Evolutionary conservation across 2,797 vertebrate species (phyloP), one percentile per base, ranked within the genome.

Genomic region (Rhabdophis nuchalis): DNA sequence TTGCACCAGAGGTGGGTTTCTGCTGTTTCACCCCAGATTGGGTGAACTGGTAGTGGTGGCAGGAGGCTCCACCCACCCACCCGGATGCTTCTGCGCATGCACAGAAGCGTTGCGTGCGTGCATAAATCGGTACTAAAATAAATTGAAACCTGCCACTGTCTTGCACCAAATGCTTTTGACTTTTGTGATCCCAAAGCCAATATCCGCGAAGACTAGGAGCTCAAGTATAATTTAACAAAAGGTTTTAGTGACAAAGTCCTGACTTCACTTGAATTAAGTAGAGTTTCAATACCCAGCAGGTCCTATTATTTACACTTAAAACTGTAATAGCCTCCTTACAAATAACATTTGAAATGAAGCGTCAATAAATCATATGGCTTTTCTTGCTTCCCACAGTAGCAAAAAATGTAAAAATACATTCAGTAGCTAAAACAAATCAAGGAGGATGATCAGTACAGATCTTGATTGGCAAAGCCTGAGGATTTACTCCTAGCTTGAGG

Each of bases 221-320:
- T 32, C 5, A 20, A 3, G 46, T 53, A 12, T 72, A 27, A 77
- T 93, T 94, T 91, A 56, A 56, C 60, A 6, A 6, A 89, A 86
- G 89, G 27, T 1, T 27, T 2, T 5, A 82, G 61, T 50, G 88
- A 92, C 61, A 94, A 32, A 92, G 89, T n/a, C 11, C 1, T 89
- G 87, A 89, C 91, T 93, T 56, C 93, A 13, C 54, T 93, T 93
- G 50, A 10, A 25, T 90, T 91, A 91, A 60, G 91, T 14, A 64
- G 41, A 89, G 2, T 93, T 93, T 94, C 0, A 0, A 10, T 11
- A 93, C 46, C 89, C 89, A 18, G 32, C 89, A 36, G 0, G 90
- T 93, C 92, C 94, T 90, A 68, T 89, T 94, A 82, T 93, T 91
- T 95, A 57, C 18, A 93, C 92, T 91, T 96, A 95, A 91, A 86